These are phyloP conservation scores for Troides oblongomaculatus DNA, from an alignment of 2,888 invertebrate species.

Conservation along the genomic window DNA sequence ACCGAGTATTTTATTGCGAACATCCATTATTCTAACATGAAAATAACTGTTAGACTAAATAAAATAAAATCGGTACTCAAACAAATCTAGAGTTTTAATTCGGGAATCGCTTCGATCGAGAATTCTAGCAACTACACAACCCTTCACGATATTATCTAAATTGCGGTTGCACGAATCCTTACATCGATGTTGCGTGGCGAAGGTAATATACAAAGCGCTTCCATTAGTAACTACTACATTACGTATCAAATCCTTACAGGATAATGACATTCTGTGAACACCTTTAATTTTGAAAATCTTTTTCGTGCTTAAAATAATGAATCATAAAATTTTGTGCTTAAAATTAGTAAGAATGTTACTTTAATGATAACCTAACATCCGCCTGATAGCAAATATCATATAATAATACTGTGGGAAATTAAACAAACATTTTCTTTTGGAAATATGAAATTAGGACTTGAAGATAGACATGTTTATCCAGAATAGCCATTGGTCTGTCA, in stretches of 20 bases:
- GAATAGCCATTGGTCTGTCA: slow-evolving; percentile 62
- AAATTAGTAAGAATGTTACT: not conserved
- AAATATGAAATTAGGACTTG: not conserved
- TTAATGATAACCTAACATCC: not conserved
- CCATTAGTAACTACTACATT: not conserved
- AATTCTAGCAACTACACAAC: slow-evolving; percentile 17
- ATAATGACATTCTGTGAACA: not conserved
- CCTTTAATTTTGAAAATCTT: not conserved
- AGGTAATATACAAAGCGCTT: not conserved
- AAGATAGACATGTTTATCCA: slow-evolving; percentile 1
- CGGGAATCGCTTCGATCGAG: not conserved
- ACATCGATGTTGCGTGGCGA: slow-evolving; percentile 30
- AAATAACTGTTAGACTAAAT: no score
- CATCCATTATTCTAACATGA: no score
- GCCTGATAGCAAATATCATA: no score
- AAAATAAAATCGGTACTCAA: no score
- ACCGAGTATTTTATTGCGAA: no score
- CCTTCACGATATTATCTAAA: slow-evolving; percentile 14
- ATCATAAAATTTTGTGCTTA: not conserved
- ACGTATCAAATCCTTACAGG: not conserved
- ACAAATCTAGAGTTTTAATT: no score
- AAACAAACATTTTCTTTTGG: not conserved
- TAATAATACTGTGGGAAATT: not conserved
- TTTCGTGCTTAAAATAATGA: not conserved
- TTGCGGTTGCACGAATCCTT: slow-evolving; percentile 57